Base-by-base conservation (phyloP, 35 echinoderm and acorn worm genomes). In the Anneissia japonica region DNA sequence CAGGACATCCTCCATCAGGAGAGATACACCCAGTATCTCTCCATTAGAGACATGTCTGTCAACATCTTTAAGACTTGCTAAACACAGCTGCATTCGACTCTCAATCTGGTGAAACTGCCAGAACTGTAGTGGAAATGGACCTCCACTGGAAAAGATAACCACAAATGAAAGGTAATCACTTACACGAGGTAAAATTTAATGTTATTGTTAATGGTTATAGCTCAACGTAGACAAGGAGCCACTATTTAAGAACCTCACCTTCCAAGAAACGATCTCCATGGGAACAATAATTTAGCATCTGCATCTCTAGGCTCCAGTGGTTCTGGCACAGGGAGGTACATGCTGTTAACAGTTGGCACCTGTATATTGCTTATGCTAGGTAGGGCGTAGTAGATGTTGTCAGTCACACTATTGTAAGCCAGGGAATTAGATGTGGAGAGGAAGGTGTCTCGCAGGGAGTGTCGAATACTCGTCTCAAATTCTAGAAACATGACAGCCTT, bases 1-100 rank as follows among this genome's bases (percentile, higher is more conserved):
- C 16, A 99, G 81, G 72, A 99, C 89, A 38, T 99, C 96, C 43
- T 99, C 96, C 96, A 99, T 99, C 82, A 94, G 89, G 31, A 99
- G 76, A 12, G 96, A 93, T 16, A 99, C 96, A 81, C 96, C 92
- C 17, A 99, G 86, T 23, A 94, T 99, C 73, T 99, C 96, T 80
- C 96, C 96, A 74, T 99, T 88, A 21, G 92, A 89, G 72, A 90
- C 92, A 78, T 99, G 96, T 87, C 96, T 93, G 74, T 94, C 96
- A 17, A 99, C 96, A 92, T 99, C 96, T 83, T 91, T 93, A 31
- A 99, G 92, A 32, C 89, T 90, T 72, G 88, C 87, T 81, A 99
- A 83, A 82, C 96, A 94, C 19, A 99, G 87, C 92, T 99, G 96
- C 96, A 99, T 99, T 79, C 92, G 85, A 43, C 86, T 46, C 55